Base-by-base conservation (phyloP, 23 tunicate genomes). In the Oikopleura vanhoeffeni region DNA sequence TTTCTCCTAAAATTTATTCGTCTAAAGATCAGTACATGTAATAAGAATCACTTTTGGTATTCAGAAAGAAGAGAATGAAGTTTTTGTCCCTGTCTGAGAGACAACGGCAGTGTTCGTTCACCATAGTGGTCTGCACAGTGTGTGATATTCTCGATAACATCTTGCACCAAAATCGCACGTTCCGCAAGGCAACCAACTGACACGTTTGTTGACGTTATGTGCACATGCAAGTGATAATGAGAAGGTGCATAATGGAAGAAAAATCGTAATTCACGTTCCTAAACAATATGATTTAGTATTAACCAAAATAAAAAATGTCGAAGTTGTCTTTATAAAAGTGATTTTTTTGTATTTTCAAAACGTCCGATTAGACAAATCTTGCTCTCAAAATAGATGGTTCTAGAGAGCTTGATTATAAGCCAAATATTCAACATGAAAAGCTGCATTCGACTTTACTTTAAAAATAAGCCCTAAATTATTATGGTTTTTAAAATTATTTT, bases 231-330 rank as follows among this genome's bases (percentile, higher is more conserved):
- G 67, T 95, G 99, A 41, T 95, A 95, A 76, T 87, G 89, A 0
- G 96, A 90, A 28, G 99, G 99, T 41, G 91, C 96, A 83, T 95
- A 95, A 76, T 95, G 99, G 76, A 95, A 88, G 67, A 87, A 95
- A 40, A 87, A 57, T 33, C 90, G 84, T 0, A 95, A 82, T 28
- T 85, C 41, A 28, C 85, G 76, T 83, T 84, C 75, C 0, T 40
- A 33, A 0, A 91, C 39, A 41, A 76, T 76, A 87, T 89, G 90
- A 38, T 85, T 88, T 71, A 88, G 84, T 39, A 64, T 40, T 40
- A 90, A 76, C 13, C 76, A 87, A 4, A 41, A 82, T 41, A 85
- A 39, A 13, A 32, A 67, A 28, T 0, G n/a, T 18, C 38, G 28
- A n/a, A 60, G 0, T 67, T 60, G 34, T 0, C 64, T 24, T 49